Conservation (phyloP, 2,888 invertebrate genomes). For the Endotricha flammealis region DNA sequence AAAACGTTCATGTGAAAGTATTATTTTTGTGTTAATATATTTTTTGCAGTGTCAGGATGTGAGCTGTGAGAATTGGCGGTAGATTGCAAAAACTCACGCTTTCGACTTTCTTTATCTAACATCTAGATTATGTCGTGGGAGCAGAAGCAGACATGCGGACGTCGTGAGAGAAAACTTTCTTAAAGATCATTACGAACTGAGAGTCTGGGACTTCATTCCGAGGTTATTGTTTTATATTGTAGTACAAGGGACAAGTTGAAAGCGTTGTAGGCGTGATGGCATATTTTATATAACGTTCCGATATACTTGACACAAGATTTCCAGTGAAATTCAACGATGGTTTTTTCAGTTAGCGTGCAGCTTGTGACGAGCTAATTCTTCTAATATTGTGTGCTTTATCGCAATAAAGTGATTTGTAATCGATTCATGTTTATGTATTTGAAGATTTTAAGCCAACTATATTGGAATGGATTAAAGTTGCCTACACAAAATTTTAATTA, state of each 20-base stretch:
- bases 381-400: no score
- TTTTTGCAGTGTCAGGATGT: not conserved
- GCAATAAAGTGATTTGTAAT: no score
- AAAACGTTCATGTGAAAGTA: not conserved
- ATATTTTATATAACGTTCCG: no score
- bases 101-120: slow-evolving; percentile 33
- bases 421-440: no score
- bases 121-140: slow-evolving; percentile 20
- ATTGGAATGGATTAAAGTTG: no score
- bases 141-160: slow-evolving; percentile 11
- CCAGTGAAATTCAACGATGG: no score
- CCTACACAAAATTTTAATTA: no score
- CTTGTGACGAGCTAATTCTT: no score
- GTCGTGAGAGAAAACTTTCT: slow-evolving; percentile 28
- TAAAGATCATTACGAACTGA: slow-evolving; percentile 13
- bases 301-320: no score
- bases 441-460: no score
- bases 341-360: no score
- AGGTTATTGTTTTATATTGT: slow-evolving; percentile 10
- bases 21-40: not conserved
- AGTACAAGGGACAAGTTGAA: slow-evolving; percentile 6
- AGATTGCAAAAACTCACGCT: slow-evolving; percentile 28
- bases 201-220: not conserved
- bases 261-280: no score
- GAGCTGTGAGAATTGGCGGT: slow-evolving; percentile 16